Conservation (phyloP, 2,888 invertebrate genomes). For the Cepaea hortensis region DNA sequence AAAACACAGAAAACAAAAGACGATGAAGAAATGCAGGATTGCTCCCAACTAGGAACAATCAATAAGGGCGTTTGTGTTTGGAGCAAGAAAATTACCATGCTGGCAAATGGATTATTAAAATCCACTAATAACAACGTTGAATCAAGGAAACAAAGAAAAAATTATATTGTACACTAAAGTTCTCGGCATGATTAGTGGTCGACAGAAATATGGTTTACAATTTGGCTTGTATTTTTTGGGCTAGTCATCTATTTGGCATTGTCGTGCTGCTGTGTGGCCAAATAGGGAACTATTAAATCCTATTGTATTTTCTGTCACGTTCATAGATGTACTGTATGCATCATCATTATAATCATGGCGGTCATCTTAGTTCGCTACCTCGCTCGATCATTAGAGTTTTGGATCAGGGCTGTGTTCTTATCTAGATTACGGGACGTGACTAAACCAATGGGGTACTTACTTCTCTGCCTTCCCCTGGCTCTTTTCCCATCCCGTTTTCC, state of each 20-base stretch:
- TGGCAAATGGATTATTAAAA: slow-evolving; percentile 28
- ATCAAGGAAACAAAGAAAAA: not conserved
- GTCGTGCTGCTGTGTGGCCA: not conserved
- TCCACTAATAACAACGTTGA: not conserved
- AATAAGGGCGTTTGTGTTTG: not conserved
- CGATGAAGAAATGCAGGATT: not conserved
- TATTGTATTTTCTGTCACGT: not conserved
- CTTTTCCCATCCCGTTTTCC: too few species aligned
- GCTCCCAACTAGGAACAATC: not conserved
- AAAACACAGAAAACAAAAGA: not conserved
- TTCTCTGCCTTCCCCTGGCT: too few species aligned
- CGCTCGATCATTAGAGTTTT: too few species aligned
- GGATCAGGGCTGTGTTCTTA: too few species aligned
- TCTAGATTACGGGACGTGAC: too few species aligned
- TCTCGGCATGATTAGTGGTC: slow-evolving; percentile 4
- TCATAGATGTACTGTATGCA: not conserved
- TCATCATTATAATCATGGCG: too few species aligned
- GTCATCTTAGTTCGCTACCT: too few species aligned
- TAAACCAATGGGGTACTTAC: too few species aligned
- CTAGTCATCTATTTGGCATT: not conserved
- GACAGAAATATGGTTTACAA: not conserved
- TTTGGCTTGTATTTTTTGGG: slow-evolving; percentile 6
- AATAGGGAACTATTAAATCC: not conserved
- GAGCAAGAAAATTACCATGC: not conserved
- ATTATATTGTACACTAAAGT: not conserved